Evolutionary conservation across 1,140 invertebrate genomes (phyloP), one percentile per base, ranked within the genome.

Genomic region (Cyclargus thomasi): DNA sequence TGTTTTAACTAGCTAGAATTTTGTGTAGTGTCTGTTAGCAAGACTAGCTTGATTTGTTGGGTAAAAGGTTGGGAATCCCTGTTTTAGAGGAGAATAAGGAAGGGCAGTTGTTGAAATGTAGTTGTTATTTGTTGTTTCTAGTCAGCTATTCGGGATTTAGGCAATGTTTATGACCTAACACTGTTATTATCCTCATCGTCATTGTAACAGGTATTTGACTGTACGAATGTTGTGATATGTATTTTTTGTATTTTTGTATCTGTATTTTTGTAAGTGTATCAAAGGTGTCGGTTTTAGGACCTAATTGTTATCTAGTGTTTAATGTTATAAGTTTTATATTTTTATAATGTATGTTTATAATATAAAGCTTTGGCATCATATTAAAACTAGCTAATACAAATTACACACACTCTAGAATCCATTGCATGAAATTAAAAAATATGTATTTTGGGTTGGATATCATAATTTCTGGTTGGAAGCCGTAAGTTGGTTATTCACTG

Each of bases 131-230:
- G 69, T 79, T 81, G 71, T 79, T 81, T 77, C 74, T 81, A 81
- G 79, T 81, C 77, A 67, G 79, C 79, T 77, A 76, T 73, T 78
- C 77, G 79, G 77, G 77, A 81, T 72, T 71, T 81, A 81, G 79
- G 76, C 72, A 79, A 81, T 79, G 75, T 79, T 75, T 81, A 74
- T 81, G 79, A 81, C 73, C 78, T 81, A 74, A 81, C 77, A 75
- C 68, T 81, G 74, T 79, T 81, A 77, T 78, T 79, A 74, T 79
- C 79, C 67, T 73, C 79, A 67, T 79, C 79, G 36, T 72, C 77
- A 73, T 73, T 81, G 68, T 79, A 76, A 81, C 73, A 81, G 79
- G 79, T 81, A 81, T 23, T 63, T 64, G 67, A 67, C 65, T 69
- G 67, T 65, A 65, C 63, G 35, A 64, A 55, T 74, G 72, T 71